Evolutionary conservation across 2,888 invertebrate species (phyloP).

Genomic region (Platycheirus albimanus): DNA sequence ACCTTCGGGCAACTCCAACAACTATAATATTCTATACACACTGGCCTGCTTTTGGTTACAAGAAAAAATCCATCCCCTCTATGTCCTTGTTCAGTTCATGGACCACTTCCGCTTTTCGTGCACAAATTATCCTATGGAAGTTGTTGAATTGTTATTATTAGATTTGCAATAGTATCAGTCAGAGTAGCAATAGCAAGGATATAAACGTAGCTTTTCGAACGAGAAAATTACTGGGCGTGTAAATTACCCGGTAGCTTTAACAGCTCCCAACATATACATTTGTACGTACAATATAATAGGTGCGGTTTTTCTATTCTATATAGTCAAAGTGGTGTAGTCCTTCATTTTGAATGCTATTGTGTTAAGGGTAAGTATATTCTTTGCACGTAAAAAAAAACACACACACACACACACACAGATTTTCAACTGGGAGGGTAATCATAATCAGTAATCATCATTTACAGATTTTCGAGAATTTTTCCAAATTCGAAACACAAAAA

Average conservation of each 20-base stretch:
- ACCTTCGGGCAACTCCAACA: neutral
- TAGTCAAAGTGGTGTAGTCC: neutral
- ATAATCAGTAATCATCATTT: no score
- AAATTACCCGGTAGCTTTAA: constrained; percentile 49
- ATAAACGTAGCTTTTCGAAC: constrained; percentile 58
- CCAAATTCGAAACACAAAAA: no score
- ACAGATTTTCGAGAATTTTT: no score
- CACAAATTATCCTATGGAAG: constrained; percentile 67
- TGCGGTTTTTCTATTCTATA: neutral
- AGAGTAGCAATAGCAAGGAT: constrained; percentile 1
- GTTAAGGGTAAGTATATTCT: neutral
- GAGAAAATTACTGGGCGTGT: constrained; percentile 66
- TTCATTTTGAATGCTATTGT: neutral
- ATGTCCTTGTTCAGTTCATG: neutral
- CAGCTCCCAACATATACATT: neutral
- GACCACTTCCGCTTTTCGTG: constrained; percentile 30
- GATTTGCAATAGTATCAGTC: constrained; percentile 49
- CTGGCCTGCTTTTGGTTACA: no score
- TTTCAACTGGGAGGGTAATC: no score
- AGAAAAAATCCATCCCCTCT: no score
- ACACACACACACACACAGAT: no score
- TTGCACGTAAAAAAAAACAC: constrained; percentile 5
- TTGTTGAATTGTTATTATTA: constrained; percentile 71
- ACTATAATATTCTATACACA: constrained; percentile 3
- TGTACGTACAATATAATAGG: neutral